These are phyloP conservation scores for Linnaemya tessellans DNA, from an alignment of 2,888 invertebrate species.

Conservation along the genomic window DNA sequence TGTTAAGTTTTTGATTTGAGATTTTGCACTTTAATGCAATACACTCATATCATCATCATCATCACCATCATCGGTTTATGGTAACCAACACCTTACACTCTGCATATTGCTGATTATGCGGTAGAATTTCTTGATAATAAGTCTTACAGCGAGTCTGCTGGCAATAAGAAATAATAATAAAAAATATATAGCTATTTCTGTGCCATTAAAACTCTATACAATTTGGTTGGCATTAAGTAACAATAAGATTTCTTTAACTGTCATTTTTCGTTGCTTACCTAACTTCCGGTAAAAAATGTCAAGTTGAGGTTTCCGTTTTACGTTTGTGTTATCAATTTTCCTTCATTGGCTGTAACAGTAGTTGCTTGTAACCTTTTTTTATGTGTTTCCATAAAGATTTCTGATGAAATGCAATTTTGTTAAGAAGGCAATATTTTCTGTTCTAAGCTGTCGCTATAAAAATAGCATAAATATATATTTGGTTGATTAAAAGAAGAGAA, in stretches of 20 bases:
- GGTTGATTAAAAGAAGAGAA: conserved; percentile 25
- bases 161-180: conserved; percentile 33
- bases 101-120: conserved; percentile 1
- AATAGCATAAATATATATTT: not conserved
- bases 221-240: conserved; percentile 58
- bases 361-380: conserved; percentile 32
- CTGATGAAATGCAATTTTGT: conserved; percentile 53
- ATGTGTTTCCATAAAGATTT: conserved; percentile 55
- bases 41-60: not conserved
- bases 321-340: conserved; percentile 41
- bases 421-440: conserved; percentile 8
- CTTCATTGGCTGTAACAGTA: not conserved
- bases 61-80: not conserved
- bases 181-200: not conserved
- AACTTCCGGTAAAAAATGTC: conserved; percentile 80
- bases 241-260: conserved; percentile 67
- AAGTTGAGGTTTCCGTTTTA: conserved; percentile 80
- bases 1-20: conserved; percentile 82
- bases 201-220: conserved; percentile 26
- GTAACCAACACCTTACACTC: conserved; percentile 20
- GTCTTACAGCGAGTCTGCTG: conserved; percentile 51
- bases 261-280: conserved; percentile 65
- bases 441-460: conserved; percentile 28
- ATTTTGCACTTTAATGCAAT: conserved; percentile 74
- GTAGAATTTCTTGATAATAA: conserved; percentile 25